Percentiles rank a stretch among this genome's conserved stretches.
Evolutionary conservation across 2,113 vertebrate species (phyloP).

Genomic region (Cepphus grylle): DNA sequence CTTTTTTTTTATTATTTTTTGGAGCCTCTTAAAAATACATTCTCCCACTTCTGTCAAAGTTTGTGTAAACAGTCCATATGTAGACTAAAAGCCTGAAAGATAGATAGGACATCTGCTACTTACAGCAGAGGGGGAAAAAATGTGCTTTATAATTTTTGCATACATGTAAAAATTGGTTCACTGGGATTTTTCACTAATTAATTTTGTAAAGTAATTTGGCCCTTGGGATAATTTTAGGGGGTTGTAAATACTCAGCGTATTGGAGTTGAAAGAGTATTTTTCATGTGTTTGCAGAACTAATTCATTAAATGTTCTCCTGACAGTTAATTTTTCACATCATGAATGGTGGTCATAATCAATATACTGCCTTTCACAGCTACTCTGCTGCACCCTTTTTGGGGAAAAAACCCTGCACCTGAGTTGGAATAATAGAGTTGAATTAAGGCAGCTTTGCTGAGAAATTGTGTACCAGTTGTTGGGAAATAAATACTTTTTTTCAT

Average conservation of each 20-base stretch:
- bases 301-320: neutral
- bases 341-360: neutral
- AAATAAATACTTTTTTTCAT: neutral
- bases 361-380: neutral
- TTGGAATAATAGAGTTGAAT: neutral
- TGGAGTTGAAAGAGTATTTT: neutral
- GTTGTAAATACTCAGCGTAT: neutral
- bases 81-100: constrained; percentile 7
- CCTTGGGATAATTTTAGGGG: neutral
- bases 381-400: neutral
- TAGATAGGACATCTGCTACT: constrained; percentile 22
- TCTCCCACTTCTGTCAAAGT: neutral
- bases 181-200: constrained; percentile 29
- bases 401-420: neutral
- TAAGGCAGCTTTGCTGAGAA: neutral
- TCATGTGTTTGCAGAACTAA: constrained; percentile 12
- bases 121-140: neutral
- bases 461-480: neutral
- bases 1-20: neutral
- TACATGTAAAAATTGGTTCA: neutral
- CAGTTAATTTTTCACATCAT: neutral
- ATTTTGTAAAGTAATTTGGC: constrained; percentile 25
- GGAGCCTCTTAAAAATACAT: neutral
- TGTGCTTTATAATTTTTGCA: neutral
- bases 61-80: neutral